Conservation (phyloP, 2,113 vertebrate genomes). For the Sterrhoptilus dennistouni region DNA sequence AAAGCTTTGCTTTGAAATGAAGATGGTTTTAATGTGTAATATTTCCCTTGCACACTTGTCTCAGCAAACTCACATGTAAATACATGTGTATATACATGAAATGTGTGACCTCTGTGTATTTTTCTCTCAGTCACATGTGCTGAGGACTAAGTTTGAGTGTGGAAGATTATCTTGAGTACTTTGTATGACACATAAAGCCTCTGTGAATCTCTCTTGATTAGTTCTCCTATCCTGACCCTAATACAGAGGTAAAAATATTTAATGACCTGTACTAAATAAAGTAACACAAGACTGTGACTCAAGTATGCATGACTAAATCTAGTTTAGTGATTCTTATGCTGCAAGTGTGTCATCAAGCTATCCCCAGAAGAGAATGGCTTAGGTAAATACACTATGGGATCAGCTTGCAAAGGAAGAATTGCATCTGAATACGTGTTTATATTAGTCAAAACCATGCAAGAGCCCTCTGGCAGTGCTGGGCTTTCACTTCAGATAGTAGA, state of each 20-base stretch:
- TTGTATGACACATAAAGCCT: conserved; percentile 11
- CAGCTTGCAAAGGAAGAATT: neutral
- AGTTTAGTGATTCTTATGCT: neutral
- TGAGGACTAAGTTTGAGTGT: neutral
- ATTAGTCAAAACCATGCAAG: neutral
- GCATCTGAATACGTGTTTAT: neutral
- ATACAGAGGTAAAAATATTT: conserved; percentile 55
- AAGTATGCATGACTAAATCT: neutral
- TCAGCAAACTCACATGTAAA: neutral
- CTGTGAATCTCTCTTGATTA: neutral
- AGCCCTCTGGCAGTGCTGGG: neutral
- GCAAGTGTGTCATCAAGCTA: neutral
- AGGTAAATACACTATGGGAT: neutral
- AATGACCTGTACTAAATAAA: conserved; percentile 6
- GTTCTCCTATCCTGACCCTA: conserved; percentile 3
- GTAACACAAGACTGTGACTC: neutral
- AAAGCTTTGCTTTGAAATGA: neutral
- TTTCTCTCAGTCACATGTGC: neutral
- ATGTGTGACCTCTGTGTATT: neutral
- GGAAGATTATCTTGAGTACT: conserved; percentile 15
- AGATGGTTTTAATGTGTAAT: neutral
- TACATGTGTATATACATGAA: neutral
- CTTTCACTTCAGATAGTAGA: neutral
- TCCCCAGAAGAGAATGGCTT: neutral
- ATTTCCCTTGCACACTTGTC: neutral